Evolutionary conservation across 2,797 vertebrate species (phyloP).

Genomic region (Sebastolobus alascanus): DNA sequence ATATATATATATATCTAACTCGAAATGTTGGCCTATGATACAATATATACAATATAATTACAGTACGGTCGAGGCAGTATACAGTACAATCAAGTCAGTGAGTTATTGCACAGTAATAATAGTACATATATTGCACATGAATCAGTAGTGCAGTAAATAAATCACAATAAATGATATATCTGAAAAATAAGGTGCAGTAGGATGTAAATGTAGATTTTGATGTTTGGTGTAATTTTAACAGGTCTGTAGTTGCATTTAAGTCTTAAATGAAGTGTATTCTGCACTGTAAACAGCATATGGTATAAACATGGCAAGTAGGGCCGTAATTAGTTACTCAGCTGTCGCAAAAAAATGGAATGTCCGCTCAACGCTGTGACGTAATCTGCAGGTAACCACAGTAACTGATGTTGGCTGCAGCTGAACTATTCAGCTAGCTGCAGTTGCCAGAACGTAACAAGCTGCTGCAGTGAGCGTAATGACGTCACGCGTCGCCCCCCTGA

Average conservation of each 20-base stretch:
- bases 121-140: too few species aligned
- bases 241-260: background rate
- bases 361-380: background rate
- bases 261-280: background rate
- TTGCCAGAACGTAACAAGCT: background rate
- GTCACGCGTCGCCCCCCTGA: too few species aligned
- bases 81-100: too few species aligned
- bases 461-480: slow-evolving; percentile 58
- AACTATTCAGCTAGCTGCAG: slow-evolving; percentile 3
- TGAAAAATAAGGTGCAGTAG: too few species aligned
- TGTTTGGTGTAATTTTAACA: background rate
- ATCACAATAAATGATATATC: too few species aligned
- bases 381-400: slow-evolving; percentile 7
- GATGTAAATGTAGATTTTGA: too few species aligned
- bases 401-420: background rate
- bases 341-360: background rate
- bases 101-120: too few species aligned
- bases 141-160: too few species aligned
- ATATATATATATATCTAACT: too few species aligned
- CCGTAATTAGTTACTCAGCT: background rate
- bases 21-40: too few species aligned
- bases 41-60: too few species aligned
- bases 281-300: background rate
- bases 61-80: too few species aligned
- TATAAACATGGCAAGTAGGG: background rate